These are phyloP conservation scores for Atrina japonica DNA, from an alignment of 2,888 invertebrate genomes.

Conservation along the genomic window DNA sequence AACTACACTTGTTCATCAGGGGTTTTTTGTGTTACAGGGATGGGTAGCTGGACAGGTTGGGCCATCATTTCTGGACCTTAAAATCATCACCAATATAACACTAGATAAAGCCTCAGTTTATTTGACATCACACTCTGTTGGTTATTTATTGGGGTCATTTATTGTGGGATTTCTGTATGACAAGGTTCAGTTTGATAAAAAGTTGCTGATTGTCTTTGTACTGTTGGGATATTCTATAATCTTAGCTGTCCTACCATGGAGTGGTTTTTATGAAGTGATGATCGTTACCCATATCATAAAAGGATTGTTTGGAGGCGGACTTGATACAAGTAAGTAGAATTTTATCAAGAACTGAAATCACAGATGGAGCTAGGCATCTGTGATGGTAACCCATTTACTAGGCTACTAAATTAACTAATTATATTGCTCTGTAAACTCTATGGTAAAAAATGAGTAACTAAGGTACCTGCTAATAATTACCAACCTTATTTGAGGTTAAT, in stretches of 20 bases:
- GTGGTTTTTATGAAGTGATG: slow-evolving; percentile 48
- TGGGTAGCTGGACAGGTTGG: slow-evolving; percentile 36
- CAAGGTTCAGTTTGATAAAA: slow-evolving; percentile 2
- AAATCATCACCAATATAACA: slow-evolving; percentile 22
- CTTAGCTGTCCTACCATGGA: slow-evolving; percentile 11
- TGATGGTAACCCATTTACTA: too few relatives aligned
- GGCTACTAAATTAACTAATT: too few relatives aligned
- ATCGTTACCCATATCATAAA: slow-evolving; percentile 63
- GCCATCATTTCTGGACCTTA: slow-evolving; percentile 37
- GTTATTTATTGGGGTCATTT: slow-evolving; percentile 74
- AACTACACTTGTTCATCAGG: too few relatives aligned
- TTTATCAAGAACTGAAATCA: too few relatives aligned
- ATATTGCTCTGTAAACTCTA: too few relatives aligned
- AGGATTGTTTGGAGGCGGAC: slow-evolving; percentile 75
- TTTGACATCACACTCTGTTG: slow-evolving; percentile 23
- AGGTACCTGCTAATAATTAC: too few relatives aligned
- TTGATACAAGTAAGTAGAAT: slow-evolving; percentile 53
- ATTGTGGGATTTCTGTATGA: slow-evolving; percentile 71
- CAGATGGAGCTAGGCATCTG: too few relatives aligned
- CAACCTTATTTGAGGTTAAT: too few relatives aligned
- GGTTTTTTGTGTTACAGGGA: slow-evolving; percentile 20
- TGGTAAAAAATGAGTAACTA: too few relatives aligned
- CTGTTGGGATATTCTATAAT: neutral
- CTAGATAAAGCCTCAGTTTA: slow-evolving; percentile 29
- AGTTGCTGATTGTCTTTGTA: neutral